phyloP scores from a whole-genome alignment of 2,113 vertebrate genomes.

The Circaetus cinerascens region DNA sequence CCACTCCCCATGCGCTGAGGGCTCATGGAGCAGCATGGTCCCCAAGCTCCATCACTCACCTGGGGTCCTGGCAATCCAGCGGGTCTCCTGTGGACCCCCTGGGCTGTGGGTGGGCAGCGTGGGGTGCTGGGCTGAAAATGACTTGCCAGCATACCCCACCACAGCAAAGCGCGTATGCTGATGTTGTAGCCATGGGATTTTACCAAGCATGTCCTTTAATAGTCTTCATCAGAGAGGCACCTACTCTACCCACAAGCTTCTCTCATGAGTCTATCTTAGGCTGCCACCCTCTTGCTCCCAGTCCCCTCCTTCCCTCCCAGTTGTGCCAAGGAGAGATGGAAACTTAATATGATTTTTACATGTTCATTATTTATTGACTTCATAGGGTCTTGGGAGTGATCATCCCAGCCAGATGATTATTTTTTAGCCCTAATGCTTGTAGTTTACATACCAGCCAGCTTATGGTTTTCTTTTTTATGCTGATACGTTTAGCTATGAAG shows the following conservation, averaged over 20 bases:
- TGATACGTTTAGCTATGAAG: neutral
- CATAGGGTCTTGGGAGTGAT: neutral
- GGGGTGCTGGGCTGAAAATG: neutral
- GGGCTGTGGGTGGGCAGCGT: rapidly evolving
- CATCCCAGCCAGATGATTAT: neutral
- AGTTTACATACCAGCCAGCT: neutral
- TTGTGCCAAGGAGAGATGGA: neutral
- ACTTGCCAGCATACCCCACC: neutral
- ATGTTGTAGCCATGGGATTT: neutral
- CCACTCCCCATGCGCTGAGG: rapidly evolving
- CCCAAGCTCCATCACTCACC: too few species aligned
- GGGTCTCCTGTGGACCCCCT: rapidly evolving
- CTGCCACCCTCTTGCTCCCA: neutral
- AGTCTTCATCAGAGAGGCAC: neutral
- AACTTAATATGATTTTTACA: neutral
- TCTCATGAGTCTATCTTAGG: neutral
- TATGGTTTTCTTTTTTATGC: neutral
- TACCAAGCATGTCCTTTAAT: neutral
- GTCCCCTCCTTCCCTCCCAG: neutral
- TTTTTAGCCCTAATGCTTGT: neutral
- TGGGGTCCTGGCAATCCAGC: rapidly evolving
- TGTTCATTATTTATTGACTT: neutral
- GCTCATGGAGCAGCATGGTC: rapidly evolving
- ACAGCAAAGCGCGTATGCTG: rapidly evolving
- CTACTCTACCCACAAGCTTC: neutral